Evolutionary conservation across 1,140 invertebrate species (phyloP).

Genomic region (Apis cerana): DNA sequence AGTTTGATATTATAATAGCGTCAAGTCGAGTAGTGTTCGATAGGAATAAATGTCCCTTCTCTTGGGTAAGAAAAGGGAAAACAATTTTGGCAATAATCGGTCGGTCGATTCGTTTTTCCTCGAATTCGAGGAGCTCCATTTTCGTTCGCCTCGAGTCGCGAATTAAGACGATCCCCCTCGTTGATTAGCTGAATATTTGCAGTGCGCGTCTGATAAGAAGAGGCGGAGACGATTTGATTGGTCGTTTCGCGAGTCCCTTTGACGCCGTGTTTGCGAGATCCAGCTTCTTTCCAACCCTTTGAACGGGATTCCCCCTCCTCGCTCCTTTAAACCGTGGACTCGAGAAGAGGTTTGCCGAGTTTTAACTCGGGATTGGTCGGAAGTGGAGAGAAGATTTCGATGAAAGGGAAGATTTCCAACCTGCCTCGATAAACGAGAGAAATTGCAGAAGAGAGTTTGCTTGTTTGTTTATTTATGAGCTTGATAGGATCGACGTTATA

Average conservation of each 20-base stretch:
- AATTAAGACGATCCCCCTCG: constrained; percentile 35
- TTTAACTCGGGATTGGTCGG: background rate
- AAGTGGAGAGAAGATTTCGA: background rate
- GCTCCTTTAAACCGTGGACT: background rate
- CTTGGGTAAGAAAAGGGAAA: too few species aligned
- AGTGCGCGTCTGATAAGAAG: constrained; percentile 36
- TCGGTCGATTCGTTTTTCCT: too few species aligned
- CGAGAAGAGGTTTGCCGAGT: background rate
- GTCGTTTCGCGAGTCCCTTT: constrained; percentile 36
- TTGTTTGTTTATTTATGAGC: background rate
- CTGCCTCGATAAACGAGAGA: background rate
- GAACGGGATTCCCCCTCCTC: background rate
- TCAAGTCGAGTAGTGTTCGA: too few species aligned
- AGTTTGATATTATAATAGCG: too few species aligned
- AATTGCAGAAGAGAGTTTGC: background rate
- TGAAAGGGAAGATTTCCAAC: constrained; percentile 6
- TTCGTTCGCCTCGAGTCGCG: background rate
- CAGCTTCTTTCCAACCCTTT: constrained; percentile 9
- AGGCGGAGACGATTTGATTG: constrained; percentile 14
- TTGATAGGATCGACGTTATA: background rate
- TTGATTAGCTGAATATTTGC: constrained; percentile 41
- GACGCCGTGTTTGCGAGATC: constrained; percentile 20
- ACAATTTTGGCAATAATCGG: too few species aligned
- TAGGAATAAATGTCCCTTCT: too few species aligned
- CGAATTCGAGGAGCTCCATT: too few species aligned